phyloP scores from a whole-genome alignment of 2,888 invertebrate genomes.

The Chloroclysta siterata region DNA sequence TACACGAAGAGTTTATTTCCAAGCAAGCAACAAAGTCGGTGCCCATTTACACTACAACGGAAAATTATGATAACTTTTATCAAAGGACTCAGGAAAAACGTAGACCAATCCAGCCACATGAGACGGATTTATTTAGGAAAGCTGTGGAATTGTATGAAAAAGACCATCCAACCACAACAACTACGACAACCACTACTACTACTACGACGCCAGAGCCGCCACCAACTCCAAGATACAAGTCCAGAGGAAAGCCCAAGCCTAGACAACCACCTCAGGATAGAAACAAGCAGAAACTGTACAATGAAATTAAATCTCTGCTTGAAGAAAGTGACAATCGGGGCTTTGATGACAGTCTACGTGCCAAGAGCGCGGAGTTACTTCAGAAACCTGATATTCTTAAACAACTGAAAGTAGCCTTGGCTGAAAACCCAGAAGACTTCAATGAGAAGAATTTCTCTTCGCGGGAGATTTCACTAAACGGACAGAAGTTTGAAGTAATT shows the following conservation, averaged over 20 bases:
- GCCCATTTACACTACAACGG: conserved; percentile 81
- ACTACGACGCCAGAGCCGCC: conserved; percentile 76
- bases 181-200: conserved; percentile 87
- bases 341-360: conserved; percentile 79
- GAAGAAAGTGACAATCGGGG: conserved; percentile 85
- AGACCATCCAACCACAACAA: conserved; percentile 88
- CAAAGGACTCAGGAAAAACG: conserved; percentile 71
- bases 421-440: conserved; percentile 87
- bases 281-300: conserved; percentile 84
- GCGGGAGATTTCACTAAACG: conserved; percentile 90
- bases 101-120: conserved; percentile 86
- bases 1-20: conserved; percentile 89
- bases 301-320: conserved; percentile 82
- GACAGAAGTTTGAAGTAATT: conserved; percentile 90
- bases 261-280: conserved; percentile 78
- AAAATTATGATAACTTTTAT: conserved; percentile 71
- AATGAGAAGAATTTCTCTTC: conserved; percentile 89
- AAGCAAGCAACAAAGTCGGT: conserved; percentile 88
- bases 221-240: conserved; percentile 68
- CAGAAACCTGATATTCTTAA: conserved; percentile 90
- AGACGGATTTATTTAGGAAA: conserved; percentile 86
- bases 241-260: conserved; percentile 66
- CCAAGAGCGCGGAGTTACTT: conserved; percentile 84
- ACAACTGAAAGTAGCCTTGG: conserved; percentile 89
- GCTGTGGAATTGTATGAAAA: conserved; percentile 88